Evolutionary conservation across 2,113 vertebrate species (phyloP), one percentile per base, ranked within the genome.

Genomic region (Aplodontia rufa): DNA sequence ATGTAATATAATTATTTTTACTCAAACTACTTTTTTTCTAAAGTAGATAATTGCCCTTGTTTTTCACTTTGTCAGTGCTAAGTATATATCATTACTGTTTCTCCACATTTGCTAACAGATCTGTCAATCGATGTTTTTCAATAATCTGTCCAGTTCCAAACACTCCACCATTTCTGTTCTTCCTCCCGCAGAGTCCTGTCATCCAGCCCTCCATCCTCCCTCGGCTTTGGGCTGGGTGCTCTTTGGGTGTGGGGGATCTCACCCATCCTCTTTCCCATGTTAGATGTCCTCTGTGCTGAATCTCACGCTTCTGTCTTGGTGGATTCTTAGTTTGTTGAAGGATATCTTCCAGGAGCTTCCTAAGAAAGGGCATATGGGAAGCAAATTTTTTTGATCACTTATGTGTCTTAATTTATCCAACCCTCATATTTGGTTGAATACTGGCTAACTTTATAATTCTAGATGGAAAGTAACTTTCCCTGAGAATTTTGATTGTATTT

Each of bases 401-500:
- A 4, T n/a, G 64, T 72, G 45, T 37, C 53, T 87, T 93, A 84
- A 62, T 30, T 60, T 47, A 62, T 72, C 78, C 37, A 32, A 47
- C 35, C 16, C 53, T 68, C 20, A 35, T 66, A 66, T 84, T n/a
- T 82, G 91, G 24, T 42, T 83, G 40, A 74, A 58, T 85, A 35
- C 30, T 92, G 35, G 26, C 16, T 53, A 28, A 49, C 24, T 78
- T 53, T 83, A n/a, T n/a, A 83, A 68, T 85, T 84, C 71, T 92
- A 85, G 66, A 37, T 49, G 84, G 47, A 84, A 86, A 82, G 60
- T 74, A 66, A 82, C 24, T 87, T 80, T 76, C 45, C 58, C n/a
- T 91, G 17, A 58, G 95, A 78, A 82, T 86, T 51, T 87, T 58
- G 47, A 81, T 72, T 60, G 11, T 69, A 79, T 83, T 79, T 89